Evolutionary conservation across 2,888 invertebrate genomes (phyloP).

Genomic region (Drosophila tanythrix): DNA sequence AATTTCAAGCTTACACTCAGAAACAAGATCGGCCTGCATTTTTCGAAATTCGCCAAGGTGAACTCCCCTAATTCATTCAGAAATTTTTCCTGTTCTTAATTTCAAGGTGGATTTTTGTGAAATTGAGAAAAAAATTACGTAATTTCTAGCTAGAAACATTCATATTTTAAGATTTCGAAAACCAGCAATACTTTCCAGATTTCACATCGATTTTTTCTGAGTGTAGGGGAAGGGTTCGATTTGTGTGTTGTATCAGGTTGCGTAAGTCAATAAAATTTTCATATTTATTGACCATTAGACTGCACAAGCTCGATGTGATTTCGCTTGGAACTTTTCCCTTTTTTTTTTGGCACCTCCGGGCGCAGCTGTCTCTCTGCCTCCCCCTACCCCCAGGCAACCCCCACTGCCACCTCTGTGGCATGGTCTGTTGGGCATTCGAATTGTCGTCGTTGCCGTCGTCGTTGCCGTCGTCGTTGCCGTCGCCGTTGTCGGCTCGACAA

Average conservation of each 20-base stretch:
- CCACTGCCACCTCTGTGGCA: neutral
- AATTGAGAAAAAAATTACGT: neutral
- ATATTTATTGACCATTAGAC: constrained; percentile 82
- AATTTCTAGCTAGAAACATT: neutral
- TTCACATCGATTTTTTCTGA: neutral
- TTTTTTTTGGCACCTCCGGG: constrained; percentile 60
- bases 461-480: neutral
- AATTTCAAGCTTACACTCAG: constrained; percentile 46
- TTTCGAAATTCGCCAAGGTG: neutral
- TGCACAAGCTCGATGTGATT: constrained; percentile 30
- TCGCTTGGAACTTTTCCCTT: constrained; percentile 1
- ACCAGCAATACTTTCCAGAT: neutral
- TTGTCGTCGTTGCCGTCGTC: neutral
- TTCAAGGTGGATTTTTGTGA: neutral
- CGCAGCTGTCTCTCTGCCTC: constrained; percentile 56
- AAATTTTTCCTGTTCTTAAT: neutral
- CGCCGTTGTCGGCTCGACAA: constrained; percentile 51
- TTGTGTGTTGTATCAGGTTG: constrained; percentile 51
- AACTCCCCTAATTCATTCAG: neutral
- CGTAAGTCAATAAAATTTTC: constrained; percentile 80
- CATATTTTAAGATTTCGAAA: neutral
- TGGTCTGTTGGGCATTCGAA: constrained; percentile 9
- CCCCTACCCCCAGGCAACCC: neutral
- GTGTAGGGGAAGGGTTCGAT: constrained; percentile 12
- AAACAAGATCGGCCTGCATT: neutral